Evolutionary conservation across 1,140 invertebrate genomes (phyloP).

Genomic region (Drosophila tropicalis): DNA sequence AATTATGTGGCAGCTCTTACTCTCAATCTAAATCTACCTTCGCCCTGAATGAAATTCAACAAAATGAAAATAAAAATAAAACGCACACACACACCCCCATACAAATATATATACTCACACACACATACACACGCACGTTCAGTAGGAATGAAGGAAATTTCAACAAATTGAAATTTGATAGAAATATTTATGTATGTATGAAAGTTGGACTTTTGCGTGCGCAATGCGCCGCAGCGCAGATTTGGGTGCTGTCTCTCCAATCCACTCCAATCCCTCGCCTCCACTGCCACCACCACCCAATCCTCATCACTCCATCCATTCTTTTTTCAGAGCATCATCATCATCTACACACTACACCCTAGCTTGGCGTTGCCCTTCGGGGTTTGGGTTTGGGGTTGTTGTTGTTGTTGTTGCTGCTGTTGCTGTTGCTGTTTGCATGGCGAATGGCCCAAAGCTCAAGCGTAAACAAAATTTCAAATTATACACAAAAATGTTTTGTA

Average conservation of each 20-base stretch:
- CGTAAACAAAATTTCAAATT: slow-evolving; percentile 76
- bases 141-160: slow-evolving; percentile 42
- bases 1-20: slow-evolving; percentile 57
- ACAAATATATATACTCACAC: background rate
- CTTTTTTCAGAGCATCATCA: slow-evolving; percentile 2
- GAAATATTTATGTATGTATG: slow-evolving; percentile 65
- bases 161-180: slow-evolving; percentile 80
- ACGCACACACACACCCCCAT: background rate
- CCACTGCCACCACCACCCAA: background rate
- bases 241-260: slow-evolving; percentile 24
- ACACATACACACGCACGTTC: background rate
- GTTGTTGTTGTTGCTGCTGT: slow-evolving; percentile 18
- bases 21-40: slow-evolving; percentile 11
- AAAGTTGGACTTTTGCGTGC: slow-evolving; percentile 34
- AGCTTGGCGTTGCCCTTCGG: slow-evolving; percentile 15
- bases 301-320: background rate
- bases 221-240: slow-evolving; percentile 33
- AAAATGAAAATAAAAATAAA: slow-evolving; percentile 6
- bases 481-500: slow-evolving; percentile 45
- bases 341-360: background rate
- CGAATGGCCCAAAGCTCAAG: slow-evolving; percentile 60
- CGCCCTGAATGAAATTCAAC: background rate
- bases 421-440: slow-evolving; percentile 35
- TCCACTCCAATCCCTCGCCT: background rate
- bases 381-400: background rate